phyloP scores from a whole-genome alignment of 2,888 invertebrate species.

The Lydus trimaculatus region DNA sequence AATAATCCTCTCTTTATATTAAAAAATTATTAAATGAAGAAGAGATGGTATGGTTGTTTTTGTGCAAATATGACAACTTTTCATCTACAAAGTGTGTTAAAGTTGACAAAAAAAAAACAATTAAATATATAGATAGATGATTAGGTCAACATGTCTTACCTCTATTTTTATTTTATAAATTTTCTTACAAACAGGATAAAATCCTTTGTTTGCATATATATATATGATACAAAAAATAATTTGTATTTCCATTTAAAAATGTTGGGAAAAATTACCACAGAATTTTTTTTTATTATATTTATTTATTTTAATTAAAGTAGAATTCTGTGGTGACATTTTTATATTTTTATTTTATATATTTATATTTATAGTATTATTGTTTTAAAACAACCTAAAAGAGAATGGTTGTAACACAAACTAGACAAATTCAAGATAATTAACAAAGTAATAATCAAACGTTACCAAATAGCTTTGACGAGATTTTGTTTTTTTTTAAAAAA shows the following conservation, averaged over 20 bases:
- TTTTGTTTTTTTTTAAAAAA: not conserved
- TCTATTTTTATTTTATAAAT: slow-evolving; percentile 31
- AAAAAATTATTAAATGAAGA: too few species aligned
- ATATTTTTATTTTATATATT: not conserved
- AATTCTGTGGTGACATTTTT: slow-evolving; percentile 29
- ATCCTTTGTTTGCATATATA: slow-evolving; percentile 39
- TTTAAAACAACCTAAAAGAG: slow-evolving; percentile 43
- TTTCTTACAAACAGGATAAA: slow-evolving; percentile 35
- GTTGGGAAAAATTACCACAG: slow-evolving; percentile 25
- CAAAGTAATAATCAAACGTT: slow-evolving; percentile 25
- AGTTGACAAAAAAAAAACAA: slow-evolving; percentile 20
- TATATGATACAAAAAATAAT: slow-evolving; percentile 34
- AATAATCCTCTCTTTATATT: not conserved
- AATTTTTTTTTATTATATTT: slow-evolving; percentile 14
- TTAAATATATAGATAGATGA: slow-evolving; percentile 20
- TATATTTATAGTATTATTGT: slow-evolving; percentile 26
- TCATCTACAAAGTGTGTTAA: slow-evolving; percentile 9
- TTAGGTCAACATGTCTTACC: slow-evolving; percentile 36
- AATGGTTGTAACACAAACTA: slow-evolving; percentile 32
- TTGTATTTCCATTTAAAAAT: slow-evolving; percentile 35
- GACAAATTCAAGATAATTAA: slow-evolving; percentile 11
- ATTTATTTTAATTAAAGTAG: not conserved
- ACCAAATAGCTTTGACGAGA: slow-evolving; percentile 22
- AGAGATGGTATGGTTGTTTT: not conserved
- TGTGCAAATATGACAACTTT: slow-evolving; percentile 22